Evolutionary conservation across 2,797 vertebrate genomes (phyloP).

Genomic region (Oreochromis mossambicus): DNA sequence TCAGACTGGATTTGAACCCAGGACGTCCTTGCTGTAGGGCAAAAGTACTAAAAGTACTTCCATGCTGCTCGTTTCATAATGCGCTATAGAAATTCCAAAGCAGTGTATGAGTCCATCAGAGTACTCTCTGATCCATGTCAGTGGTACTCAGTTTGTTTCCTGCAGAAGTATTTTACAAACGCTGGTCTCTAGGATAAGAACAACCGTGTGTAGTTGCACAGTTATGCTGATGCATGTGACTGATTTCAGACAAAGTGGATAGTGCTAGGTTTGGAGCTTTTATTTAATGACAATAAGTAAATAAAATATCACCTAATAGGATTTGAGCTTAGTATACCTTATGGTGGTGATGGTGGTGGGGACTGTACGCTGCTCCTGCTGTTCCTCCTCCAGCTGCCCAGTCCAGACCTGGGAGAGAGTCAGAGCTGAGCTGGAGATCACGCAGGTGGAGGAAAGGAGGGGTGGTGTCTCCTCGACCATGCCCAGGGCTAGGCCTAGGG

Average conservation of each 20-base stretch:
- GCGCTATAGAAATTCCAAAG: not conserved
- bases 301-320: not conserved
- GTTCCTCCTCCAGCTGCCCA: conserved; percentile 43
- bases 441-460: conserved; percentile 64
- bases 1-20: not conserved
- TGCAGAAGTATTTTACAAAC: not conserved
- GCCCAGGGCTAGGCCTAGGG: conserved; percentile 3
- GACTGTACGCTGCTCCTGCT: conserved; percentile 40
- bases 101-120: not conserved
- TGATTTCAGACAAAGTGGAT: not conserved
- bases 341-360: conserved; percentile 39
- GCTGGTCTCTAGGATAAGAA: accelerated
- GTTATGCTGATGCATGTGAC: not conserved
- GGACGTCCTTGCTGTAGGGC: not conserved
- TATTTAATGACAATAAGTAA: not conserved
- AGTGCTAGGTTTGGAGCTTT: not conserved
- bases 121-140: not conserved
- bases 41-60: not conserved
- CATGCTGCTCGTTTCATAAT: not conserved
- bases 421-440: conserved; percentile 79
- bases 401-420: conserved; percentile 70
- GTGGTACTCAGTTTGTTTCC: not conserved
- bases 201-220: not conserved
- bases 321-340: not conserved
- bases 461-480: conserved; percentile 9